Conservation (phyloP, 2,797 vertebrate genomes). For the Sebastes iracundus region DNA sequence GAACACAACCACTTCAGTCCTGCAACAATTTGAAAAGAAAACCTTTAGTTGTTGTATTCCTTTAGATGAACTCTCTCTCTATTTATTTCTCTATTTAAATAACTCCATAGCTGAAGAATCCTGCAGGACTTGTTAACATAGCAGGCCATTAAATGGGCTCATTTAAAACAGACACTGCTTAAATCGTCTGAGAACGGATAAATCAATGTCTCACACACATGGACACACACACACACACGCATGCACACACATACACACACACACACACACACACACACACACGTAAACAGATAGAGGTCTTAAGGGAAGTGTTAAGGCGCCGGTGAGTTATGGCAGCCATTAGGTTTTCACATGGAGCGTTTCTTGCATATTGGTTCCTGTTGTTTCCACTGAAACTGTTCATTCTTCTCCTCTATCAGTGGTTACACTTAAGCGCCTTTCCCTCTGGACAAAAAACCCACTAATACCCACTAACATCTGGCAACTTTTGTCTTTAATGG, state of each 20-base stretch:
- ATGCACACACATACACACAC: neutral
- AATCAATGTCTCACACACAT: constrained; percentile 34
- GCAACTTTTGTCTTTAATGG: neutral
- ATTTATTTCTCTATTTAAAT: neutral
- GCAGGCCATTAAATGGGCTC: constrained; percentile 34
- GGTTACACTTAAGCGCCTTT: neutral
- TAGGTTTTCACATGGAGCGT: constrained; percentile 38
- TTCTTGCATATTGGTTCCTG: constrained; percentile 44
- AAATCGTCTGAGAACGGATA: constrained; percentile 34
- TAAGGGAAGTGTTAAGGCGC: constrained; percentile 35
- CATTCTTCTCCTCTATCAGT: constrained; percentile 19
- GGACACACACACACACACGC: neutral
- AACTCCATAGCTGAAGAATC: constrained; percentile 1
- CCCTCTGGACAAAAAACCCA: neutral
- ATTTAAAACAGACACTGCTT: constrained; percentile 38
- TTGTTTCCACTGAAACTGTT: constrained; percentile 19
- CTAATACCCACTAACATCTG: neutral
- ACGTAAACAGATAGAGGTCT: constrained; percentile 27
- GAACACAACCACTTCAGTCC: neutral
- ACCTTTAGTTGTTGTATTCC: neutral
- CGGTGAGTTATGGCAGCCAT: constrained; percentile 62
- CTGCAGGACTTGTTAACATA: constrained; percentile 45
- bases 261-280: neutral
- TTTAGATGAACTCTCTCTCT: neutral
- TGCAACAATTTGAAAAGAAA: neutral